Evolutionary conservation across 2,113 vertebrate species (phyloP), one percentile per base, ranked within the genome.

Genomic region (Oriolus oriolus): DNA sequence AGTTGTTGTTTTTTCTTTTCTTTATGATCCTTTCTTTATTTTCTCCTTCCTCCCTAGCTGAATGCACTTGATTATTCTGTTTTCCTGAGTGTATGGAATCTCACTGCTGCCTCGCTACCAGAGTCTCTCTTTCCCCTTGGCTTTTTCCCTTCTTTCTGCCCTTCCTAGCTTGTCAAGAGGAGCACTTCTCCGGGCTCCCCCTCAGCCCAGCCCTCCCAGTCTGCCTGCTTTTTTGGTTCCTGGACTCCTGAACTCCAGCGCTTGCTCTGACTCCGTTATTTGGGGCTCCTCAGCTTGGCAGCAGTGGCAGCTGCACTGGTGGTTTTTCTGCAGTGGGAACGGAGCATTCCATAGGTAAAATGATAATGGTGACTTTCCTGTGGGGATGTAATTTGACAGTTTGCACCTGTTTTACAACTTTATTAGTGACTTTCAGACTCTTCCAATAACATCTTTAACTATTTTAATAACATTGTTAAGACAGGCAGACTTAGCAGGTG

Each of bases 281-380:
- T 94, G 95, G 82, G 79, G 76, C 80, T 95, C 8, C 69, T 92
- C 80, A 87, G 79, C 78, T 82, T 4, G 64, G 87, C 9, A 26
- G 84, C 93, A 89, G 78, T 57, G 83, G 96, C 96, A 97, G 96
- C 91, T 96, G 96, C 11, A 23, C 70, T 93, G 80, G 73, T 95
- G 91, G 77, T 70, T 96, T 93, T 95, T 83, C 90, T 95, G 84
- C 90, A 84, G 75, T 73, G 87, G 84, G 90, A 94, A 79, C 7
- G 33, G 77, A 94, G 93, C 93, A 96, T 97, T 97, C 97, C 92
- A 16, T 95, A 93, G 84, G 95, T 97, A 96, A 95, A 97, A 94
- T 45, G 90, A 97, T 97, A 97, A 97, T 0, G 21, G 76, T 74
- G 59, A 90, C 95, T 97, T 94, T 94, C 79, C 93, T 96, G 69